Base-by-base conservation (phyloP, 2,888 invertebrate genomes). In the Dioctria rufipes region DNA sequence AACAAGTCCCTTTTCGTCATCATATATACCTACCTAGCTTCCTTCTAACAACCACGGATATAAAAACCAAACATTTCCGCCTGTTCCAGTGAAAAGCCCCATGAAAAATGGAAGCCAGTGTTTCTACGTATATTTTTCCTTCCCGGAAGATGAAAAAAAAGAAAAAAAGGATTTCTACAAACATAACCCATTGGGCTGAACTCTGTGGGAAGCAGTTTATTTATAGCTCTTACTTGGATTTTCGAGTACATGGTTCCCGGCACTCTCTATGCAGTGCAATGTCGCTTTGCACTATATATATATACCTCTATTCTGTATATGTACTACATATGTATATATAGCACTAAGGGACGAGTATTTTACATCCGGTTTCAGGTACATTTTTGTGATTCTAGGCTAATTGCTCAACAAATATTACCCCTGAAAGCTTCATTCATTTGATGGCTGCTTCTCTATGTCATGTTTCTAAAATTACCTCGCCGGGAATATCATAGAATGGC, bases 331-430 rank as follows among this genome's bases (percentile, higher is more conserved):
- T n/a, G n/a, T n/a, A n/a, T n/a, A n/a, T n/a, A n/a, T n/a, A n/a
- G n/a, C 8, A 25, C 46, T 51, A 60, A 49, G 25, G 42, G 61
- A 37, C n/a, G 40, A n/a, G 46, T 69, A 37, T 40, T 78, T 78
- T 66, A 51, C 78, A 51, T 65, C 66, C 66, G 58, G 66, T 58
- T 66, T 78, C 66, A 66, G 39, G 78, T 78, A 66, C 66, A 67
- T 67, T 66, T 78, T 66, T 78, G 58, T 54, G 51, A 67, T 78
- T 78, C 78, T 78, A 67, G 78, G 78, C 78, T 78, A 78, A 78
- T 78, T 78, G 78, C 51, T 78, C 25, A 78, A 78, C 78, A 78
- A 78, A 78, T 66, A 78, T 78, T 78, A 67, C 67, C 67, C 54
- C 78, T 78, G 54, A 43, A 67, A 78, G 54, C 66, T 65, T 78